phyloP scores from a whole-genome alignment of 2,113 vertebrate species.

The Microcebus lehilahytsara region DNA sequence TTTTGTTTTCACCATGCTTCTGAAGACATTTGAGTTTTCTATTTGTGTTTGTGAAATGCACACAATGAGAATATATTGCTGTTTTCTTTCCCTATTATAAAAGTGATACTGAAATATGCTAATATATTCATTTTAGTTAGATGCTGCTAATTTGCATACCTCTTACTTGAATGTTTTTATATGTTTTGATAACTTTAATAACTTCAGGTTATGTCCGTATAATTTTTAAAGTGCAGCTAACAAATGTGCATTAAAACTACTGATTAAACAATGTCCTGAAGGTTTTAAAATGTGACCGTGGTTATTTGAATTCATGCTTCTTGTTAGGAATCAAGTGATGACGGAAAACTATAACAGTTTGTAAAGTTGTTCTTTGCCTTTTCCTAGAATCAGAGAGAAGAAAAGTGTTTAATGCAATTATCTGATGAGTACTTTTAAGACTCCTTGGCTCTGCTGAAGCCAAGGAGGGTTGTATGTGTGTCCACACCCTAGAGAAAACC shows the following conservation, averaged over 20 bases:
- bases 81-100: slow-evolving; percentile 32
- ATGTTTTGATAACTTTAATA: slow-evolving; percentile 58
- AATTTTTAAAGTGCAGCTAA: slow-evolving; percentile 21
- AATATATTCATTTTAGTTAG: slow-evolving; percentile 38
- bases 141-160: slow-evolving; percentile 44
- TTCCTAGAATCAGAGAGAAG: slow-evolving; percentile 17
- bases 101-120: slow-evolving; percentile 9
- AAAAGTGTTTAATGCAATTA: background rate
- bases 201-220: slow-evolving; percentile 10
- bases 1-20: background rate
- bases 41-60: background rate
- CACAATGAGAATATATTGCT: background rate
- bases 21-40: background rate
- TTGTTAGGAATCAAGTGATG: background rate
- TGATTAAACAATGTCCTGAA: slow-evolving; percentile 54
- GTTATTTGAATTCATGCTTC: background rate
- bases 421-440: background rate
- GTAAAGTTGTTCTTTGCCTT: background rate
- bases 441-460: background rate
- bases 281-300: background rate
- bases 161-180: slow-evolving; percentile 62
- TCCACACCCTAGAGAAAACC: background rate
- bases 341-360: background rate
- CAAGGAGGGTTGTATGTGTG: background rate
- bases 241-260: slow-evolving; percentile 54